Conservation (phyloP, 1,140 invertebrate genomes). For the Ylistrum balloti region DNA sequence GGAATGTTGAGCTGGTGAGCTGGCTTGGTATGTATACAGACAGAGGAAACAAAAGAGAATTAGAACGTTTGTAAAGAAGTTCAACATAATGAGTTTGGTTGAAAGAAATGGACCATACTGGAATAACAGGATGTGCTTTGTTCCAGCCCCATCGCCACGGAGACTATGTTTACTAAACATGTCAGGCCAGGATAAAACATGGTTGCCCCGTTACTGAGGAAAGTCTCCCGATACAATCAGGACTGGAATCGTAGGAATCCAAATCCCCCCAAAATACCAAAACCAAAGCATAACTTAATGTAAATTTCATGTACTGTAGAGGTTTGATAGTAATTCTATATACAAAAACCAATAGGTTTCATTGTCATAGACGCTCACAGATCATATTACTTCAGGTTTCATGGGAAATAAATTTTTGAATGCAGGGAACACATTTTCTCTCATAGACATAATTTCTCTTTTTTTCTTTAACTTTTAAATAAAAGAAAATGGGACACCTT, state of each 20-base stretch:
- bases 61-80: conserved; percentile 20
- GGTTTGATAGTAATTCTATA: conserved; percentile 29
- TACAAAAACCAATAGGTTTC: background rate
- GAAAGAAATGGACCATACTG: conserved; percentile 33
- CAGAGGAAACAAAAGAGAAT: conserved; percentile 22
- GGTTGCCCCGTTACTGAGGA: conserved; percentile 4
- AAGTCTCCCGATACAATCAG: background rate
- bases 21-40: background rate
- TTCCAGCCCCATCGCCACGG: conserved; percentile 22
- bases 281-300: conserved; percentile 21
- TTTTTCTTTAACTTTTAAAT: background rate
- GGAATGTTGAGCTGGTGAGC: background rate
- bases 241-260: conserved; percentile 12
- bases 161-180: conserved; percentile 30
- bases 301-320: background rate
- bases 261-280: conserved; percentile 18
- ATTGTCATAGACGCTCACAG: background rate
- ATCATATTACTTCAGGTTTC: background rate
- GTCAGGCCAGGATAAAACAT: background rate
- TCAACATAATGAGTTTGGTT: conserved; percentile 19
- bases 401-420: background rate
- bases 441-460: background rate
- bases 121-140: conserved; percentile 22
- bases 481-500: background rate
- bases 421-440: background rate